Evolutionary conservation across 2,888 invertebrate species (phyloP), one percentile per base, ranked within the genome.

Genomic region (Fabriciana adippe): DNA sequence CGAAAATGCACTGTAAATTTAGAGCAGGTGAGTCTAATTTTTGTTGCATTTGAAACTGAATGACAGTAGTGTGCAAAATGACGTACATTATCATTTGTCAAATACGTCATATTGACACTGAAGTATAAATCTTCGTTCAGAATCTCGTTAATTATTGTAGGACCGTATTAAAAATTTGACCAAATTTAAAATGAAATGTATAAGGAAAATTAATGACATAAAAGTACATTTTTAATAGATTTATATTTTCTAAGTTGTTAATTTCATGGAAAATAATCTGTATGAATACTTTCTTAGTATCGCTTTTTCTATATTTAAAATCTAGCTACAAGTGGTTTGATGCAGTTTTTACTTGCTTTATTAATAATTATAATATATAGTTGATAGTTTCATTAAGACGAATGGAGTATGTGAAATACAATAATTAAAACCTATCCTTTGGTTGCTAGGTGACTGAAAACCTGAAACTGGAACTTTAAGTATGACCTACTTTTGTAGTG

Each of bases 361-460:
- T 35, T 8, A 26, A 26, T 26, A 4, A 41, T 11, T 41, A 41
- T n/a, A n/a, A n/a, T n/a, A 8, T 41, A n/a, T 8, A 11, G 35
- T 41, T 41, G 1, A 41, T 11, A 41, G 11, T 41, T 16, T 48
- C n/a, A 11, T n/a, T n/a, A 48, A 59, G 47, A 59, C 3, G 16
- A n/a, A 35, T 8, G 11, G 26, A 59, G 6, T 13, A 59, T 21
- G 2, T 48, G 13, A 59, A 26, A 48, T 5, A 59, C 31, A 59
- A 59, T n/a, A 4, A 31, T n/a, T 6, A 13, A 48, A n/a, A n/a
- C 15, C 26, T 26, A 45, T 53, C 13, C 16, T 59, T 14, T 21
- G 41, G 76, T 77, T 81, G 78, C 83, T 69, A 76, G 55, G 83
- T 71, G 74, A 83, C 81, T 75, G 76, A 79, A 78, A 75, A 70